Percentiles rank a stretch among this genome's conserved stretches.
These are phyloP conservation scores for Sula dactylatra DNA, from an alignment of 2,113 vertebrate genomes.

Conservation along the genomic window DNA sequence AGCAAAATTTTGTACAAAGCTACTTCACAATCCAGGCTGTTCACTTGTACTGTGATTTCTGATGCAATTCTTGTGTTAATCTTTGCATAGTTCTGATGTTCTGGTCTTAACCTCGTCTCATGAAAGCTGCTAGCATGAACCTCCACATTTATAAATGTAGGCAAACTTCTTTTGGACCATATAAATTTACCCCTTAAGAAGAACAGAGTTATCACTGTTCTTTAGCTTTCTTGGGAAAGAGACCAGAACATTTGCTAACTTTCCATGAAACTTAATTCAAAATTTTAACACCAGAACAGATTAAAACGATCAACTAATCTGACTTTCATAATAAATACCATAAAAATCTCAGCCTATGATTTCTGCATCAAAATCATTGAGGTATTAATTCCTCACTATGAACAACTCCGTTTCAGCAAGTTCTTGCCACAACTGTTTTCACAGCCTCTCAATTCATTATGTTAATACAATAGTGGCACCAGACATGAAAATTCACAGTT, in stretches of 20 bases:
- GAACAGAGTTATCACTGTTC: background rate
- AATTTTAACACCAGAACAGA: background rate
- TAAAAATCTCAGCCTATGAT: background rate
- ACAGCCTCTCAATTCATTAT: background rate
- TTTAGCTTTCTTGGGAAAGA: background rate
- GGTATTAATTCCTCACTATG: background rate
- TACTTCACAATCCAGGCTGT: background rate
- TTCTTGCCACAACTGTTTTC: background rate
- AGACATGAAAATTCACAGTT: background rate
- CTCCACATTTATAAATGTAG: background rate
- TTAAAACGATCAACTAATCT: background rate
- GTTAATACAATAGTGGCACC: background rate
- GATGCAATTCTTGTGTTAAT: background rate
- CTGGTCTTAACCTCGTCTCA: background rate
- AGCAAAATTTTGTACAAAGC: background rate
- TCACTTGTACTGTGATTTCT: background rate
- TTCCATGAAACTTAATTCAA: background rate
- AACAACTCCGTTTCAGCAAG: background rate
- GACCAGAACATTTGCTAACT: background rate
- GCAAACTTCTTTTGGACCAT: background rate
- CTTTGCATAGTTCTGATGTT: background rate
- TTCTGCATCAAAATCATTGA: background rate
- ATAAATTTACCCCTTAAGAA: background rate
- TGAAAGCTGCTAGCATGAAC: background rate
- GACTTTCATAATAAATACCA: background rate